These are phyloP conservation scores for Neodiprion virginianus DNA, from an alignment of 1,140 invertebrate species.

Conservation along the genomic window DNA sequence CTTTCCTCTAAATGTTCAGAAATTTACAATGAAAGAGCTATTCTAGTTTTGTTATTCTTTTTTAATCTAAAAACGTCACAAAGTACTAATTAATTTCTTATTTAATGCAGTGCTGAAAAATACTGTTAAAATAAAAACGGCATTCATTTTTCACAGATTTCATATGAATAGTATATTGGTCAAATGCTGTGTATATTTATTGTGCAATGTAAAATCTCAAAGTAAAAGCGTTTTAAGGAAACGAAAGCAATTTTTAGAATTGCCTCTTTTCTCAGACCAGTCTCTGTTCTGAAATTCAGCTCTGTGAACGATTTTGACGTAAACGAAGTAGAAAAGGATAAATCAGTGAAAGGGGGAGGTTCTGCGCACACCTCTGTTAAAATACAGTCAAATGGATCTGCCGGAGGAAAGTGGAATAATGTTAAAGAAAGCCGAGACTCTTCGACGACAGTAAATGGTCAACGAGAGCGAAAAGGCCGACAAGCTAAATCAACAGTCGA, in stretches of 20 bases:
- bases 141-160: too few species aligned
- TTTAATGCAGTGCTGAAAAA: too few species aligned
- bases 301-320: slow-evolving; percentile 66
- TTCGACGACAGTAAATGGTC: slow-evolving; percentile 62
- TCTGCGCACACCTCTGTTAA: slow-evolving; percentile 52
- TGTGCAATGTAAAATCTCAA: too few species aligned
- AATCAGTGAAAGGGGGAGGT: slow-evolving; percentile 53
- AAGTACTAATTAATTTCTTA: too few species aligned
- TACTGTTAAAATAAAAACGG: too few species aligned
- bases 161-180: too few species aligned
- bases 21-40: slow-evolving; percentile 9
- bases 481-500: slow-evolving; percentile 63
- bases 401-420: slow-evolving; percentile 59
- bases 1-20: slow-evolving; percentile 16
- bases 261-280: too few species aligned
- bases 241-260: too few species aligned
- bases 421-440: slow-evolving; percentile 61
- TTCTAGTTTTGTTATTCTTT: not conserved
- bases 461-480: slow-evolving; percentile 66
- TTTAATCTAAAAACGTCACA: too few species aligned
- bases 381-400: slow-evolving; percentile 54
- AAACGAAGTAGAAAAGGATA: slow-evolving; percentile 65
- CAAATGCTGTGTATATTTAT: too few species aligned
- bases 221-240: too few species aligned
- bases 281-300: slow-evolving; percentile 33